Conservation (phyloP, 1,140 invertebrate genomes). For the Pectinophora gossypiella region DNA sequence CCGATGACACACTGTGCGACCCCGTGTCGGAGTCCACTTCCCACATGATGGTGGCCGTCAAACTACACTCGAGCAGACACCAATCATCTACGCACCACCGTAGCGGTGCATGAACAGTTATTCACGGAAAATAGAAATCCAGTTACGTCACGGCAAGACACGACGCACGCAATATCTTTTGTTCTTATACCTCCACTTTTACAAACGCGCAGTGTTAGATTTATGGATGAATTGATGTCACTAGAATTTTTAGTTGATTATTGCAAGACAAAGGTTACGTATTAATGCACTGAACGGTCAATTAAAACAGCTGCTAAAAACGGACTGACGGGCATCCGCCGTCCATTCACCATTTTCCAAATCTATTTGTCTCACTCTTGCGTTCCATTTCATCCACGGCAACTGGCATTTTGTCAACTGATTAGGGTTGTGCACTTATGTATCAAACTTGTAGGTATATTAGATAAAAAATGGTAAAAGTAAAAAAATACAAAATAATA, state of each 20-base stretch:
- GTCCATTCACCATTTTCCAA: slow-evolving; percentile 34
- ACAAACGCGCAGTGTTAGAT: not conserved
- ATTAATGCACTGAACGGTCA: slow-evolving; percentile 21
- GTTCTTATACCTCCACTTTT: not conserved
- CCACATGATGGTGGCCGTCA: slow-evolving; percentile 52
- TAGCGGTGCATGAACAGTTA: slow-evolving; percentile 39
- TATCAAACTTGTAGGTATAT: too few species aligned
- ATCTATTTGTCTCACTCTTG: slow-evolving; percentile 29
- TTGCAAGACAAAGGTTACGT: slow-evolving; percentile 1
- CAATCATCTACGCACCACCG: slow-evolving; percentile 9
- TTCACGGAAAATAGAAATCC: slow-evolving; percentile 35
- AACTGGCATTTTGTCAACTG: too few species aligned
- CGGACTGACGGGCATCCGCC: slow-evolving; percentile 27
- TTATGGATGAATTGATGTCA: not conserved
- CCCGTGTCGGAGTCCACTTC: slow-evolving; percentile 64
- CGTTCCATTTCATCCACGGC: not conserved
- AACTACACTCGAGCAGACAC: slow-evolving; percentile 21
- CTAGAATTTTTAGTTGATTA: not conserved
- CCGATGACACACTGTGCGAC: slow-evolving; percentile 64
- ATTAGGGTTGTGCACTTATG: not conserved
- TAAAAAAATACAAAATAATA: too few species aligned
- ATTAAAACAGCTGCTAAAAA: slow-evolving; percentile 57
- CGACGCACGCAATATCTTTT: not conserved
- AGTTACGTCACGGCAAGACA: slow-evolving; percentile 58
- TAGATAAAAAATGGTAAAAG: too few species aligned